phyloP scores from a whole-genome alignment of 2,113 vertebrate genomes.

The Rhipidura dahli region DNA sequence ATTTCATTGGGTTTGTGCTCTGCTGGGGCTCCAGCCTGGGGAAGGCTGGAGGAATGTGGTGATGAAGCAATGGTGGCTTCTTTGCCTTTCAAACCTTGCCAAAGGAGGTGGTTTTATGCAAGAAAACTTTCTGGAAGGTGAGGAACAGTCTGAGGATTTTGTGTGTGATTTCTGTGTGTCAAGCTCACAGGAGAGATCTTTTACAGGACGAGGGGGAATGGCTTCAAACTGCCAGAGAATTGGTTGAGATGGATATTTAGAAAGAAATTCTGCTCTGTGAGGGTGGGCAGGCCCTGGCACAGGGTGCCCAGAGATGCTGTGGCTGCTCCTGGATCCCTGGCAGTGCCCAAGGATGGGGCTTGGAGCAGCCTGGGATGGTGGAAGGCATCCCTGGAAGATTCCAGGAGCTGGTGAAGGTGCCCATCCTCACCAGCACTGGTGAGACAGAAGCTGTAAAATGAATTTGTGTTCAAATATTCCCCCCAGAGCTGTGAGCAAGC shows the following conservation, averaged over 20 bases:
- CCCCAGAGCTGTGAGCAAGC: background rate
- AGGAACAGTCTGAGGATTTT: background rate
- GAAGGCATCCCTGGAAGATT: background rate
- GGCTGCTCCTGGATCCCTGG: background rate
- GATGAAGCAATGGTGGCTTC: background rate
- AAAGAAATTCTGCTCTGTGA: background rate
- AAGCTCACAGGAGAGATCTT: background rate
- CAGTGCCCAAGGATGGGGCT: accelerated
- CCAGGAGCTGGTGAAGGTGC: background rate
- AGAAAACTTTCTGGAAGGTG: background rate
- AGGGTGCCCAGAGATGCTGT: background rate
- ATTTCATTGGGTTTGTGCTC: background rate
- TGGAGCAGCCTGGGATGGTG: accelerated
- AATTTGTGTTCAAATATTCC: background rate
- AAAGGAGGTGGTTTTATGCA: background rate
- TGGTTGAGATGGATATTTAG: background rate
- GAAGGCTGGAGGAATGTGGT: background rate
- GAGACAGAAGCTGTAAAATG: background rate
- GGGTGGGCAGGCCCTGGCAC: background rate
- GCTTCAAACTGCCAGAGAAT: background rate
- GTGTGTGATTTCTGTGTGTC: background rate
- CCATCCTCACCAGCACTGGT: background rate
- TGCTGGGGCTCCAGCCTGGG: background rate
- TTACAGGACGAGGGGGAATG: background rate
- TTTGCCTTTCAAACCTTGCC: background rate